These are phyloP conservation scores for Poeciliopsis turneri DNA, from an alignment of 2,797 vertebrate species.

Conservation along the genomic window DNA sequence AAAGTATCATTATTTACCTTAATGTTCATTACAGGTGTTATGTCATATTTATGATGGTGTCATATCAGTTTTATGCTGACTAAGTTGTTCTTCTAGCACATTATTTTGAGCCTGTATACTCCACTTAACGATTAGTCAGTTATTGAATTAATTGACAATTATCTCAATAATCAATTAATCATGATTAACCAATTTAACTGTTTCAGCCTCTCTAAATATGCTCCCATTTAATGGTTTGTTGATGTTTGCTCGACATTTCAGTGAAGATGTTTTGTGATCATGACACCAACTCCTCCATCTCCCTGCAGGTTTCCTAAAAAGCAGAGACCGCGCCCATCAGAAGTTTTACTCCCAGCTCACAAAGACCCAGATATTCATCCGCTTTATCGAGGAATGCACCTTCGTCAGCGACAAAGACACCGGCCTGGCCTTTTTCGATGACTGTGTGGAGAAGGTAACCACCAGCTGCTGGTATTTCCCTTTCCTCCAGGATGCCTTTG, in stretches of 20 bases:
- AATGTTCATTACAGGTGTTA: no score
- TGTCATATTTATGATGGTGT: no score
- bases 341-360: slow-evolving; percentile 96
- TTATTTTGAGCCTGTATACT: no score
- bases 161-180: no score
- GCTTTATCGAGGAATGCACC: slow-evolving; percentile 98
- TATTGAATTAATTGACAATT: no score
- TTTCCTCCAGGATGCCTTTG: slow-evolving; percentile 53
- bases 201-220: not conserved
- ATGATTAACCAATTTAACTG: no score
- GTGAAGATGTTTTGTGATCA: not conserved
- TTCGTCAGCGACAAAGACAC: slow-evolving; percentile 99
- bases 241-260: not conserved
- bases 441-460: slow-evolving; percentile 97
- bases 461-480: not conserved
- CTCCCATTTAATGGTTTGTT: slow-evolving; percentile 5
- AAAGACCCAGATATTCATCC: slow-evolving; percentile 98
- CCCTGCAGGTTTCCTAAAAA: slow-evolving; percentile 93
- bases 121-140: no score
- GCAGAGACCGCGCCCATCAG: slow-evolving; percentile 93
- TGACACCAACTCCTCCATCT: not conserved
- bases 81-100: not conserved
- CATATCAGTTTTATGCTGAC: no score
- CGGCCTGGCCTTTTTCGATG: slow-evolving; percentile 96
- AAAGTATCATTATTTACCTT: no score